These are phyloP conservation scores for Drosophila quadrilineata DNA, from an alignment of 1,140 invertebrate genomes.

Conservation along the genomic window DNA sequence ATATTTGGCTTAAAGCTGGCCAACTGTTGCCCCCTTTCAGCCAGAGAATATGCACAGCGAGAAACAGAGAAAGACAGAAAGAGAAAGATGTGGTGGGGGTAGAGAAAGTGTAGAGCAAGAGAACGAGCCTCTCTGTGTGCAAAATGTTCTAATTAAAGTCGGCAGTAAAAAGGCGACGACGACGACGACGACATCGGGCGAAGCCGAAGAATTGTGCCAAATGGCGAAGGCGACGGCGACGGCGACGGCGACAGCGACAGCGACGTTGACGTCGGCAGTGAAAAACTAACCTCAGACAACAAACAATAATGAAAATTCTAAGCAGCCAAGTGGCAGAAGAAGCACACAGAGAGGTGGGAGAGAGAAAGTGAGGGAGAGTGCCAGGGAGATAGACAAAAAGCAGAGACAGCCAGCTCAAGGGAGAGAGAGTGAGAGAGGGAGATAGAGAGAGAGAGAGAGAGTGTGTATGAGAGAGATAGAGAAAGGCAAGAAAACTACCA, in stretches of 20 bases:
- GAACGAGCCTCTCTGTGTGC: slow-evolving; percentile 62
- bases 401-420: neutral
- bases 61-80: neutral
- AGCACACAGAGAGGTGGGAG: no score
- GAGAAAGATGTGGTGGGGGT: neutral
- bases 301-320: slow-evolving; percentile 79
- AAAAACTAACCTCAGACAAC: slow-evolving; percentile 78
- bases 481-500: slow-evolving; percentile 75
- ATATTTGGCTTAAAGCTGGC: slow-evolving; percentile 50
- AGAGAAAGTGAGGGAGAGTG: no score
- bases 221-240: slow-evolving; percentile 51
- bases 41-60: slow-evolving; percentile 13
- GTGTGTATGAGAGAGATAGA: neutral
- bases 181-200: slow-evolving; percentile 34
- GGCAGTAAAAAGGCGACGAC: slow-evolving; percentile 59
- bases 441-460: neutral
- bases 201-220: slow-evolving; percentile 66
- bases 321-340: no score
- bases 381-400: no score
- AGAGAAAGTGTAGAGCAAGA: slow-evolving; percentile 32
- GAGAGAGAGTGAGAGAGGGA: neutral
- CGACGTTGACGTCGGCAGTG: slow-evolving; percentile 56
- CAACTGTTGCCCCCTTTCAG: slow-evolving; percentile 60
- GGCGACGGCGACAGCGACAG: slow-evolving; percentile 12
- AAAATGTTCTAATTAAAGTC: slow-evolving; percentile 78